phyloP scores from a whole-genome alignment of 2,888 invertebrate genomes.

The Ectemnius cavifrons region DNA sequence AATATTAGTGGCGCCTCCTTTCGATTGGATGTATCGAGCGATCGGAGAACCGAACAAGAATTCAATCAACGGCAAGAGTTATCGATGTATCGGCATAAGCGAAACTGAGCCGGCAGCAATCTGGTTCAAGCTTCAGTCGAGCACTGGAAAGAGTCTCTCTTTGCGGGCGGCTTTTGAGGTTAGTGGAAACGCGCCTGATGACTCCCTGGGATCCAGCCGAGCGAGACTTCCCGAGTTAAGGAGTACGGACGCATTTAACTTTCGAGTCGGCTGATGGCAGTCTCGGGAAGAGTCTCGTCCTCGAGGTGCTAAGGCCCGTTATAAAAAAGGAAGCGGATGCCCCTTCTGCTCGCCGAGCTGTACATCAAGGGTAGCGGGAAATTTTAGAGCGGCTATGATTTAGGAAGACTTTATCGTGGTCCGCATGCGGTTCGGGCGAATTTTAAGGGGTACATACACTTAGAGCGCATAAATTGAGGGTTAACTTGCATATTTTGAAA shows the following conservation, averaged over 20 bases:
- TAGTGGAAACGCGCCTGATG: not conserved
- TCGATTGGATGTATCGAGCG: too few species aligned
- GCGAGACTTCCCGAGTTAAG: not conserved
- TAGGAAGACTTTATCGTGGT: constrained; percentile 46
- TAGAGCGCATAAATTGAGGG: too few species aligned
- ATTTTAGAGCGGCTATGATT: constrained; percentile 26
- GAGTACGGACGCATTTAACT: not conserved
- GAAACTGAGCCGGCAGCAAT: too few species aligned
- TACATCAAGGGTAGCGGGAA: not conserved
- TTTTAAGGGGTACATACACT: too few species aligned
- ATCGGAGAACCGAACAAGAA: too few species aligned
- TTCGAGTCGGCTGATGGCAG: not conserved
- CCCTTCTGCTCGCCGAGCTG: not conserved
- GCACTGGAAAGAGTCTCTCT: too few species aligned
- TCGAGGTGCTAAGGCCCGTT: constrained; percentile 5
- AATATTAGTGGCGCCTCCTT: not conserved
- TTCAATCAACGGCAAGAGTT: too few species aligned
- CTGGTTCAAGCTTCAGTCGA: too few species aligned
- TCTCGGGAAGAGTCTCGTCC: not conserved
- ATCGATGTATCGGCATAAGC: too few species aligned
- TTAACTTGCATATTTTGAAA: too few species aligned
- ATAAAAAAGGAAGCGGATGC: constrained; percentile 1
- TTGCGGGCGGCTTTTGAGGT: not conserved
- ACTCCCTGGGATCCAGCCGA: not conserved
- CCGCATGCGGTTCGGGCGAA: too few species aligned